phyloP scores from a whole-genome alignment of 2,888 invertebrate species.

The Catotricha subobsoleta region DNA sequence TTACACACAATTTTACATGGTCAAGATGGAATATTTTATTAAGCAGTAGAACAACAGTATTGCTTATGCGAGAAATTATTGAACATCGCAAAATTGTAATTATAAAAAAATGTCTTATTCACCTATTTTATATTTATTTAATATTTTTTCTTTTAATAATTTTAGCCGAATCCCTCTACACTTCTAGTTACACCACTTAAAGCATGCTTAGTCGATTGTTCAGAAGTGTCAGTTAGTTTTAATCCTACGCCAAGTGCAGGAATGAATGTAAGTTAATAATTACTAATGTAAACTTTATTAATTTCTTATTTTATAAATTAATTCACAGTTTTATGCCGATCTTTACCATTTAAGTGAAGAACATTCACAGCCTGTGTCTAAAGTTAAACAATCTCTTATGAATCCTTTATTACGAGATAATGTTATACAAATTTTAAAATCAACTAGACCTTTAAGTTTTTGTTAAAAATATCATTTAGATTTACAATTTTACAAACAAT shows the following conservation, averaged over 20 bases:
- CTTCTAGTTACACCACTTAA: constrained; percentile 47
- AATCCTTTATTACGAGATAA: constrained; percentile 26
- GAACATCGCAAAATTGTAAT: constrained; percentile 26
- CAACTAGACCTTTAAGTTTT: constrained; percentile 27
- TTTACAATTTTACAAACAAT: too few relatives aligned
- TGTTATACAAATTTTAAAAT: constrained; percentile 23
- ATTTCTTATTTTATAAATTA: constrained; percentile 6
- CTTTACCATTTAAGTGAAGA: constrained; percentile 49
- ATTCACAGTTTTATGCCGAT: constrained; percentile 51
- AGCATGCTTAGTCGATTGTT: constrained; percentile 48
- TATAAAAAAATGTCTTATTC: not conserved
- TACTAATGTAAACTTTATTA: not conserved
- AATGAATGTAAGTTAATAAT: constrained; percentile 17
- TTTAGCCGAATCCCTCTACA: constrained; percentile 26
- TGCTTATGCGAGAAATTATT: constrained; percentile 24
- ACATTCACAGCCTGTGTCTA: constrained; percentile 28
- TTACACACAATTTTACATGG: constrained; percentile 65
- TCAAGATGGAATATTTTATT: constrained; percentile 50
- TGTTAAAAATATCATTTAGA: too few relatives aligned
- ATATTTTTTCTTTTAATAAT: constrained; percentile 3
- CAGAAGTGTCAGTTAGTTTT: constrained; percentile 57
- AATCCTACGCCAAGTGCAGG: constrained; percentile 29
- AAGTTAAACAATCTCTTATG: constrained; percentile 23
- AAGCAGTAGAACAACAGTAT: constrained; percentile 26
- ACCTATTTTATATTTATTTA: not conserved